A percentile compares a stretch with the other conserved stretches of the same genome.
These are phyloP conservation scores for Oppia nitens DNA, from an alignment of 1,140 invertebrate genomes.

Conservation along the genomic window DNA sequence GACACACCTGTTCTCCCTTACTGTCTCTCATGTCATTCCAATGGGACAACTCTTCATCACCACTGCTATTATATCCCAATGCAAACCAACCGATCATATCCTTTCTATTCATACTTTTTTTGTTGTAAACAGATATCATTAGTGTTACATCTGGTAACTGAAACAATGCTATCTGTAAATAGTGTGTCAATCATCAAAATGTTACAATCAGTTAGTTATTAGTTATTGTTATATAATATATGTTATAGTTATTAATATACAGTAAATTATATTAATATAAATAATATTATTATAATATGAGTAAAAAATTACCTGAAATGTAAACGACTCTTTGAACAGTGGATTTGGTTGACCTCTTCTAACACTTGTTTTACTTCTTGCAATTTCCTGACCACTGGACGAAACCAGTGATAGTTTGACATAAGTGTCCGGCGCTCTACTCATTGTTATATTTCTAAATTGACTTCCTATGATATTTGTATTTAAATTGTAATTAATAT, in stretches of 20 bases:
- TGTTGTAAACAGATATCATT: constrained; percentile 81
- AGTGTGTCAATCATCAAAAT: background rate
- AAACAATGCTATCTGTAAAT: constrained; percentile 46
- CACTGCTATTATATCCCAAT: constrained; percentile 71
- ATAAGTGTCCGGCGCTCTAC: constrained; percentile 55
- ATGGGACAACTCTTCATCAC: constrained; percentile 75
- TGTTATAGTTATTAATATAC: no score
- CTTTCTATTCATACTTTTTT: constrained; percentile 76
- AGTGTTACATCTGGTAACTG: constrained; percentile 87
- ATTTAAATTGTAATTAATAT: background rate
- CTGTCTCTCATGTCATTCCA: constrained; percentile 75
- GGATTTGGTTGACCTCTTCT: constrained; percentile 81
- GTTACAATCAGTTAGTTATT: constrained; percentile 17
- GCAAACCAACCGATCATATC: constrained; percentile 94
- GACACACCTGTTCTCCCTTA: constrained; percentile 47
- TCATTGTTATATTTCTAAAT: constrained; percentile 47
- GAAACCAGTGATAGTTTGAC: constrained; percentile 78
- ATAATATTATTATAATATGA: no score
- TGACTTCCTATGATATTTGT: constrained; percentile 46
- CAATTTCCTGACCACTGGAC: constrained; percentile 78
- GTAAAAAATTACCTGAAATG: constrained; percentile 59
- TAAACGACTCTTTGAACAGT: constrained; percentile 83
- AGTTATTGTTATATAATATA: no score
- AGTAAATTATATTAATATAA: no score
- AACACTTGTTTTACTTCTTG: constrained; percentile 72